Conservation (phyloP, 2,888 invertebrate genomes). For the Yponomeuta plumbellus region DNA sequence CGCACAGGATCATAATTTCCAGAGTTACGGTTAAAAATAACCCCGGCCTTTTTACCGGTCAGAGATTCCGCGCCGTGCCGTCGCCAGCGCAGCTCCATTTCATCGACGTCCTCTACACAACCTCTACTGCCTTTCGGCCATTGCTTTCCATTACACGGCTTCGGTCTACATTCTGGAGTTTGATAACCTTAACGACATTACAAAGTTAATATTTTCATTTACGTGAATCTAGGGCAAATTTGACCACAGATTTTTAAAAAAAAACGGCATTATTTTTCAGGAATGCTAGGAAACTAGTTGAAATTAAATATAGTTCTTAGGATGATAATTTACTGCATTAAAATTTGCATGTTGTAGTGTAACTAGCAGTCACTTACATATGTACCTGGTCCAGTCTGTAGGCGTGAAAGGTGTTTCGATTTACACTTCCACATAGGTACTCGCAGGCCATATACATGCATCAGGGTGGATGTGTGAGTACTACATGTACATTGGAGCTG, state of each 20-base stretch:
- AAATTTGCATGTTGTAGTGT: neutral
- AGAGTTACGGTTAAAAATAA: constrained; percentile 23
- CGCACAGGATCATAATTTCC: constrained; percentile 20
- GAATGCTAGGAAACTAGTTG: neutral
- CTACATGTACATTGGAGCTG: constrained; percentile 38
- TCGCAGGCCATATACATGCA: constrained; percentile 26
- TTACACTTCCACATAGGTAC: constrained; percentile 45
- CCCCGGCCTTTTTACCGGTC: constrained; percentile 23
- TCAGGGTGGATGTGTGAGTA: constrained; percentile 30
- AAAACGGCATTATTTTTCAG: neutral
- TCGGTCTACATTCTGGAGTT: neutral
- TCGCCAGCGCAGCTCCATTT: constrained; percentile 4
- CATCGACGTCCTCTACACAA: neutral
- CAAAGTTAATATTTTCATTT: neutral
- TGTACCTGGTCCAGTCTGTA: constrained; percentile 25
- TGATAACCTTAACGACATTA: neutral
- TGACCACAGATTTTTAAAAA: too few species aligned
- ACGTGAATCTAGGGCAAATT: too few species aligned
- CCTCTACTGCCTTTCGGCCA: neutral
- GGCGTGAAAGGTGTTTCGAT: constrained; percentile 37
- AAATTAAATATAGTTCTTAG: neutral
- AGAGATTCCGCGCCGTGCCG: constrained; percentile 20
- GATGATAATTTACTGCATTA: neutral
- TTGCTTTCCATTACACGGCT: neutral
- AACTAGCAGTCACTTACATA: constrained; percentile 18